phyloP scores from a whole-genome alignment of 2,113 vertebrate genomes.

The Neogale vison region DNA sequence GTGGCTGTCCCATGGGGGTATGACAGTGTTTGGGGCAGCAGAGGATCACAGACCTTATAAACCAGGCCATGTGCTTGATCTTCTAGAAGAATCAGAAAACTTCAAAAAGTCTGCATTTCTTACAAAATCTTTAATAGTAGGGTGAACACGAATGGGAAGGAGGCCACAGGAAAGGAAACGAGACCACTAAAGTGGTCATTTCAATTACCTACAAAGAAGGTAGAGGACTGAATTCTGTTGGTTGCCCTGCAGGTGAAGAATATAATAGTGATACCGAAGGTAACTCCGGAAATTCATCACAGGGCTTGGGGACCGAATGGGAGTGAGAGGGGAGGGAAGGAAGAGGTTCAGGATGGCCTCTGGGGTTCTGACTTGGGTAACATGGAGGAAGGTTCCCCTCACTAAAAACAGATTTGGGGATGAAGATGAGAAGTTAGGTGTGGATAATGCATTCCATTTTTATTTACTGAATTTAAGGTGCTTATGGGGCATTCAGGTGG shows the following conservation, averaged over 20 bases:
- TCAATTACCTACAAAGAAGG: neutral
- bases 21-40: neutral
- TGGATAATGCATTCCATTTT: neutral
- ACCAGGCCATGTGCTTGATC: neutral
- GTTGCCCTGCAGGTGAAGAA: neutral
- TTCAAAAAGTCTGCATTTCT: neutral
- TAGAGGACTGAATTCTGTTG: neutral
- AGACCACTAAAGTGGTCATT: neutral
- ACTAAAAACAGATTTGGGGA: neutral
- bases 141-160: neutral
- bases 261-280: neutral
- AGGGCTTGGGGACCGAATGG: neutral
- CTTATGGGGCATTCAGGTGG: neutral
- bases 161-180: neutral
- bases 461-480: neutral
- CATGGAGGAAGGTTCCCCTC: neutral
- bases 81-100: neutral
- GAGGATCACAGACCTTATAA: neutral
- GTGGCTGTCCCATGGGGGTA: neutral
- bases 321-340: neutral
- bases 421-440: neutral
- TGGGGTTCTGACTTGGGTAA: neutral
- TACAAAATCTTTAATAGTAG: neutral
- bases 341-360: neutral
- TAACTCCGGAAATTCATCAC: neutral